A percentile compares a stretch with the other conserved stretches of the same genome.
phyloP scores from a whole-genome alignment of 2,888 invertebrate genomes.

The Steinernema hermaphroditum region DNA sequence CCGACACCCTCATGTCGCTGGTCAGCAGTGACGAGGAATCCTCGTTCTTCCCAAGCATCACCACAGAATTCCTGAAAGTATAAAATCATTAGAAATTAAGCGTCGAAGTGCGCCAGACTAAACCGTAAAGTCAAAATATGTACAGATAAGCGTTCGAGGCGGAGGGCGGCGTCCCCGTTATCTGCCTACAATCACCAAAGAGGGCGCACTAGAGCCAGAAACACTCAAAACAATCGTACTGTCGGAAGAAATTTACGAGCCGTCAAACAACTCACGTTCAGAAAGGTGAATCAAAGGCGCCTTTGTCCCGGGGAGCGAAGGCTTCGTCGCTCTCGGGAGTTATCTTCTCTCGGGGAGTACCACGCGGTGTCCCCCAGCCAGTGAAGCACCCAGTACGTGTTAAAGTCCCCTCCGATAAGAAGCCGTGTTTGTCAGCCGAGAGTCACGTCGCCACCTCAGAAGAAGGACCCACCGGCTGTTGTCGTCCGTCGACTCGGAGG shows the following conservation, averaged over 20 bases:
- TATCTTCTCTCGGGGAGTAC: neutral
- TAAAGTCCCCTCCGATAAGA: neutral
- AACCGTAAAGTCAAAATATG: neutral
- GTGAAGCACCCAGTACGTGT: neutral
- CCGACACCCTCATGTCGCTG: conserved; percentile 8
- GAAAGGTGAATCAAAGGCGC: too few species aligned
- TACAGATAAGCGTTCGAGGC: neutral
- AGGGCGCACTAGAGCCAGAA: too few species aligned
- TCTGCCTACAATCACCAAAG: neutral
- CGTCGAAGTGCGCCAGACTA: neutral
- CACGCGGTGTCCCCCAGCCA: neutral
- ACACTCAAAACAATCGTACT: too few species aligned
- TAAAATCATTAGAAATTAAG: neutral
- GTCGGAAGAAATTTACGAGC: too few species aligned
- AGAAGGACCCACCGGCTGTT: conserved; percentile 14
- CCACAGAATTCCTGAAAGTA: conserved; percentile 4
- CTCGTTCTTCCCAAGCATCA: neutral
- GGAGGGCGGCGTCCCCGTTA: neutral
- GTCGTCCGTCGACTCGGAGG: neutral
- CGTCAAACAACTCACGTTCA: too few species aligned
- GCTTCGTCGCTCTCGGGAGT: too few species aligned
- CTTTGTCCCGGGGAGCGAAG: too few species aligned
- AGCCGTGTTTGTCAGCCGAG: neutral
- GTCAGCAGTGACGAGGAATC: conserved; percentile 12
- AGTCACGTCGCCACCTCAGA: conserved; percentile 15